A percentile compares a stretch with the other conserved stretches of the same genome.
These are phyloP conservation scores for Drosophila bocki DNA, from an alignment of 1,140 invertebrate species.

Conservation along the genomic window DNA sequence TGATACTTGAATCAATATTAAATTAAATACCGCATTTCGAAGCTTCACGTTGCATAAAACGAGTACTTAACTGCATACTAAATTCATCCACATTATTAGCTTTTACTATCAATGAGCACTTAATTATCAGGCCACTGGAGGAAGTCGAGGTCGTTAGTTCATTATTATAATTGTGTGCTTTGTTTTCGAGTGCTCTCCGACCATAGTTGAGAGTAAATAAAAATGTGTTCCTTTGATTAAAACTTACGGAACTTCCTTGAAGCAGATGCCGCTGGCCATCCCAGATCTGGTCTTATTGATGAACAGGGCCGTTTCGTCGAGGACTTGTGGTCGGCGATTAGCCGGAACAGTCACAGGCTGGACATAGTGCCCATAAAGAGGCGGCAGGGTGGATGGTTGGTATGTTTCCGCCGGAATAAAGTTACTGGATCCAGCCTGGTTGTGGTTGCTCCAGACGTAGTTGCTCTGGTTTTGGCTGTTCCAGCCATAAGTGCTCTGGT, in stretches of 20 bases:
- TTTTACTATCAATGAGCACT: constrained; percentile 50
- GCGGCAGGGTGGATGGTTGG: constrained; percentile 33
- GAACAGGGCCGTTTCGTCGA: constrained; percentile 76
- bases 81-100: constrained; percentile 14
- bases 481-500: constrained; percentile 32
- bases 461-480: constrained; percentile 27
- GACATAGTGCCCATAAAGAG: constrained; percentile 53
- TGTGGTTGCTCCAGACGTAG: constrained; percentile 26
- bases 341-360: constrained; percentile 29
- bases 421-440: constrained; percentile 27
- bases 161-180: constrained; percentile 51
- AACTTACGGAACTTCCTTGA: constrained; percentile 87
- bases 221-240: constrained; percentile 3
- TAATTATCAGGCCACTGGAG: constrained; percentile 70
- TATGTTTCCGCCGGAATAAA: constrained; percentile 74
- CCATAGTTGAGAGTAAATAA: constrained; percentile 29
- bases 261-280: constrained; percentile 86
- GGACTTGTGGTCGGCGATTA: constrained; percentile 41
- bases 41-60: background rate
- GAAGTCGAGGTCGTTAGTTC: constrained; percentile 75
- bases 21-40: background rate
- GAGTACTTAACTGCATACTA: constrained; percentile 4
- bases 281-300: constrained; percentile 75
- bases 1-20: too few species aligned
- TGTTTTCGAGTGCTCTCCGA: constrained; percentile 50